A percentile compares a stretch with the other conserved stretches of the same genome.
Conservation (phyloP, 2,797 vertebrate genomes). For the Poeciliopsis infans region DNA sequence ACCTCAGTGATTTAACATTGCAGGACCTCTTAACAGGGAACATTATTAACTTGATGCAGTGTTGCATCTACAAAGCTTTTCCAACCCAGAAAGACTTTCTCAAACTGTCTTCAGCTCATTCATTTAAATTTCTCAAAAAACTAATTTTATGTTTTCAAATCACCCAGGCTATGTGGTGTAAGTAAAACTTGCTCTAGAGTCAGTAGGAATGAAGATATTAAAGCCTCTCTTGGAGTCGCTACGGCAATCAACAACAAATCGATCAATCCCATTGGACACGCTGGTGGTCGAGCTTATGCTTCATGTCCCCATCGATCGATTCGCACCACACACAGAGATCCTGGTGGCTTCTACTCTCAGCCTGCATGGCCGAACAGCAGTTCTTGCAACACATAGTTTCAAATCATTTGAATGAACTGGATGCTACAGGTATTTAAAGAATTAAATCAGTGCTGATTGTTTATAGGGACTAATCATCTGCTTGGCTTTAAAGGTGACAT, state of each 20-base stretch:
- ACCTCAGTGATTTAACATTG: slow-evolving; percentile 70
- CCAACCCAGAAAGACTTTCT: not conserved
- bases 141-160: too few species aligned
- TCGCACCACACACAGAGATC: slow-evolving; percentile 23
- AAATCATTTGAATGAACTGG: slow-evolving; percentile 1
- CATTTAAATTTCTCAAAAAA: not conserved
- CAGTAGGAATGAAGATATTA: slow-evolving; percentile 50
- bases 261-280: slow-evolving; percentile 66
- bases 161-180: not conserved
- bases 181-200: slow-evolving; percentile 19
- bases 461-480: not conserved
- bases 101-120: not conserved
- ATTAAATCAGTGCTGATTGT: not conserved
- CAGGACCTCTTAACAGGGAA: slow-evolving; percentile 66
- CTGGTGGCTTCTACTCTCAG: not conserved
- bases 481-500: not conserved
- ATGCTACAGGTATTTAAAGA: not conserved
- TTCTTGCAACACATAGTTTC: slow-evolving; percentile 2
- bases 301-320: slow-evolving; percentile 51
- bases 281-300: slow-evolving; percentile 47
- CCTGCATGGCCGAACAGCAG: slow-evolving; percentile 1
- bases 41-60: slow-evolving; percentile 70
- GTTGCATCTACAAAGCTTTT: slow-evolving; percentile 28
- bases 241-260: slow-evolving; percentile 64
- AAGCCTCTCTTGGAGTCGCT: slow-evolving; percentile 51